phyloP scores from a whole-genome alignment of 2,113 vertebrate genomes.

The Prionailurus viverrinus region DNA sequence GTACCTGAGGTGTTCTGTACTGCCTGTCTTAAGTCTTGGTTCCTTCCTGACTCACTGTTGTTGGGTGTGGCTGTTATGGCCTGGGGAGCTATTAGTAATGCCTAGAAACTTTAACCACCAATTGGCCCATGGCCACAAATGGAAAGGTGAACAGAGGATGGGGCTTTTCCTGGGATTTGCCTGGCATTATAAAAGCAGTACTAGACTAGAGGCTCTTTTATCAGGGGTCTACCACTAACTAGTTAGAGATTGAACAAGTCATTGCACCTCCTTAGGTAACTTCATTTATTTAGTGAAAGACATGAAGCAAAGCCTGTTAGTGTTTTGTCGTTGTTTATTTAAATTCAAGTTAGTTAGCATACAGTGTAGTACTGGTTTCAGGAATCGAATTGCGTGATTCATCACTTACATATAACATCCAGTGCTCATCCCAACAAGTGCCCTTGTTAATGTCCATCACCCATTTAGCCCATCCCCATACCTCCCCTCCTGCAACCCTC shows the following conservation, averaged over 20 bases:
- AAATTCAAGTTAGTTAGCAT: too few species aligned
- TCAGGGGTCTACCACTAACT: not conserved
- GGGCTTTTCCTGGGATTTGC: not conserved
- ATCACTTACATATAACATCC: too few species aligned
- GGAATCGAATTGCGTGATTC: too few species aligned
- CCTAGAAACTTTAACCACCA: not conserved
- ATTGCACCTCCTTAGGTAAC: not conserved
- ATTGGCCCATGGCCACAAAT: not conserved
- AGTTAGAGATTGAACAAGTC: not conserved
- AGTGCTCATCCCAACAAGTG: too few species aligned
- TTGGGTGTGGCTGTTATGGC: slow-evolving; percentile 62
- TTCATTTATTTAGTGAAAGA: slow-evolving; percentile 20
- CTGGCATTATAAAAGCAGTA: not conserved
- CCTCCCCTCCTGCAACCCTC: too few species aligned
- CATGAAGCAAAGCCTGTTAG: not conserved
- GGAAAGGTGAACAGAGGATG: not conserved
- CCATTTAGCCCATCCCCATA: too few species aligned
- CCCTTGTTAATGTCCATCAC: too few species aligned
- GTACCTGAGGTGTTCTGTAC: not conserved
- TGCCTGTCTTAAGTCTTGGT: not conserved
- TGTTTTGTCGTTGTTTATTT: not conserved
- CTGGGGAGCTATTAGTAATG: slow-evolving; percentile 48
- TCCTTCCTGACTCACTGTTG: slow-evolving; percentile 57
- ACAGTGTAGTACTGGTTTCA: too few species aligned
- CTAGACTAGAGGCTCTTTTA: not conserved